Evolutionary conservation across 2,113 vertebrate species (phyloP), one percentile per base, ranked within the genome.

Genomic region (Motacilla alba): DNA sequence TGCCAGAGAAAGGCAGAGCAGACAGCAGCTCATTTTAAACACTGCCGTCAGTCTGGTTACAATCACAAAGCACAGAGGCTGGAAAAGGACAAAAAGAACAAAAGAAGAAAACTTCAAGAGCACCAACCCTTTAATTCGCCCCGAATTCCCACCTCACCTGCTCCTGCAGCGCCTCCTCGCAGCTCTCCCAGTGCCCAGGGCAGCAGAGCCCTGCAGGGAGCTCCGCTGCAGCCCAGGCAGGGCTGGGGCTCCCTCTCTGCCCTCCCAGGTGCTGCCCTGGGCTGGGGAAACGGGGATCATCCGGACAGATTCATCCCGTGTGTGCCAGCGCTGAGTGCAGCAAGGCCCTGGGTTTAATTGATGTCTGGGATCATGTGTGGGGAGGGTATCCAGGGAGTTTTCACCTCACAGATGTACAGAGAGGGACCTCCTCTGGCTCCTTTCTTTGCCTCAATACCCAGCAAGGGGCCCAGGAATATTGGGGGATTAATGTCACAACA

Each of bases 401-500:
- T 79, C 96, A 81, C 91, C 90, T 92, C 97, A 92, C 74, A 95
- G 95, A 97, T 79, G 86, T 84, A 96, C 52, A 83, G 95, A 87
- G 73, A 83, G 58, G 68, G 95, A 96, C 95, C 92, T 95, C 96
- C 95, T 95, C 94, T 64, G 87, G 96, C 49, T 95, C 94, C 94
- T 92, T 96, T 95, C 92, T 97, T 96, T 95, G 91, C 95, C 89
- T 98, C 95, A 96, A 95, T 96, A 80, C 84, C 77, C 73, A 82
- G 93, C 73, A 66, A 93, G 95, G 86, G 80, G 87, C 74, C 74
- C 35, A 3, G 77, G 72, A 94, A 95, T 94, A 91, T 94, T 70
- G 84, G 88, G 92, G 96, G 97, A 97, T 97, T 97, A 97, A 84
- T 90, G 69, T 77, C 58, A 63, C 66, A 95, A 97, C 95, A 97